Conservation (phyloP, 2,888 invertebrate species). For the Altica lythri region DNA sequence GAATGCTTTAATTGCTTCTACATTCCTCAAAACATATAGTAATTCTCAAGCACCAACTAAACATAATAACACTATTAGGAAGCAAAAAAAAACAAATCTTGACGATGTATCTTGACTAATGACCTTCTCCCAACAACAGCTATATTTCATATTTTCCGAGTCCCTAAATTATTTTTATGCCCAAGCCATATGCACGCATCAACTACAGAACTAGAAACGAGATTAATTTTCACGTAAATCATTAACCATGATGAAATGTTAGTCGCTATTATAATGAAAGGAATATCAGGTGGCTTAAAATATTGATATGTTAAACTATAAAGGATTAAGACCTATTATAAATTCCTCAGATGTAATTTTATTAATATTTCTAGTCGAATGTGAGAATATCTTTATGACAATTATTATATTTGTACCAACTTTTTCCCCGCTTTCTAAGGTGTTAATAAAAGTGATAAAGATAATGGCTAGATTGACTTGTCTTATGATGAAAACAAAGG, state of each 20-base stretch:
- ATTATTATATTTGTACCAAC: no score
- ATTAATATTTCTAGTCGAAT: no score
- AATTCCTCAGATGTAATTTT: not conserved
- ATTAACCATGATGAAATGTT: constrained; percentile 26
- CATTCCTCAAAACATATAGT: constrained; percentile 5
- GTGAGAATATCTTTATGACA: no score
- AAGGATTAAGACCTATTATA: not conserved
- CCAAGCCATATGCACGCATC: not conserved
- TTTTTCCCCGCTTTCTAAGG: no score
- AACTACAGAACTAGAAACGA: constrained; percentile 15
- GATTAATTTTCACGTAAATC: constrained; percentile 25
- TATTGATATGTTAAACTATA: constrained; percentile 18
- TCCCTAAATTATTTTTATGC: constrained; percentile 26
- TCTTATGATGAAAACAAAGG: no score
- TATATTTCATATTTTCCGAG: constrained; percentile 29
- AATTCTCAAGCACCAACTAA: constrained; percentile 24
- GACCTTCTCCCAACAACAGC: constrained; percentile 19
- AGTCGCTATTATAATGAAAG: constrained; percentile 21
- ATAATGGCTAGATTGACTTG: no score
- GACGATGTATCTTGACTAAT: constrained; percentile 27
- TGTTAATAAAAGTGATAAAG: no score
- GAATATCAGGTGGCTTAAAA: constrained; percentile 28
- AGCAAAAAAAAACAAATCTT: constrained; percentile 22
- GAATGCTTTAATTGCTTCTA: constrained; percentile 6
- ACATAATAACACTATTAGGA: constrained; percentile 29